Percentiles rank a stretch among this genome's conserved stretches.
These are phyloP conservation scores for Sphecodes monilicornis DNA, from an alignment of 2,888 invertebrate species.

Conservation along the genomic window DNA sequence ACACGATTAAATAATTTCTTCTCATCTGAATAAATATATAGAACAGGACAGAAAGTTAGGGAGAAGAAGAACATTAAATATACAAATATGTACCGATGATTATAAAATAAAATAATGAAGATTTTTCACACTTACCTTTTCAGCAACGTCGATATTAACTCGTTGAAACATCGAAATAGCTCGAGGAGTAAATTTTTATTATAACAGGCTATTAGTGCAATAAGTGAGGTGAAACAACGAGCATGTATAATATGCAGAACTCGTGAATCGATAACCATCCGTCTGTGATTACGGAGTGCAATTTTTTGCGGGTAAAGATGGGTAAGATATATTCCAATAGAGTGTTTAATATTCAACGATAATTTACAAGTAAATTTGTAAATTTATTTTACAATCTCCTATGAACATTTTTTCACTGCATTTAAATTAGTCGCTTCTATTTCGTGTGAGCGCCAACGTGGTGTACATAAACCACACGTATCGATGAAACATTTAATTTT, in stretches of 20 bases:
- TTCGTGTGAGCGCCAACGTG: background rate
- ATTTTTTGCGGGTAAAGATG: conserved; percentile 53
- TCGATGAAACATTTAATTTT: too few relatives aligned
- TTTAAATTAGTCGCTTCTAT: conserved; percentile 52
- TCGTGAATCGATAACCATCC: conserved; percentile 46
- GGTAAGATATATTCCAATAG: conserved; percentile 62
- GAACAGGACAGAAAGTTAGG: background rate
- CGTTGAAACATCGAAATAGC: background rate
- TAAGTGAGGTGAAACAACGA: conserved; percentile 34
- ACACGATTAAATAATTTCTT: background rate
- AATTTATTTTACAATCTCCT: conserved; percentile 51
- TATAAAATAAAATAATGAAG: background rate
- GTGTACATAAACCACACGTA: too few relatives aligned
- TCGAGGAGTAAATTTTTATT: background rate
- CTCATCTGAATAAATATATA: background rate
- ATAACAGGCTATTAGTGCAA: background rate
- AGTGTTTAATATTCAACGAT: conserved; percentile 68
- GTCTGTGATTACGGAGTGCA: conserved; percentile 49
- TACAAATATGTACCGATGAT: background rate
- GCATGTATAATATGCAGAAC: conserved; percentile 30
- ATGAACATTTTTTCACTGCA: conserved; percentile 58
- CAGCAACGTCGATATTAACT: background rate
- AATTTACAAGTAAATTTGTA: conserved; percentile 73
- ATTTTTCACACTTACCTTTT: background rate
- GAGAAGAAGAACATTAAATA: background rate